Conservation (phyloP, 35 echinoderm and acorn worm genomes). For the Ophioderma brevispina region DNA sequence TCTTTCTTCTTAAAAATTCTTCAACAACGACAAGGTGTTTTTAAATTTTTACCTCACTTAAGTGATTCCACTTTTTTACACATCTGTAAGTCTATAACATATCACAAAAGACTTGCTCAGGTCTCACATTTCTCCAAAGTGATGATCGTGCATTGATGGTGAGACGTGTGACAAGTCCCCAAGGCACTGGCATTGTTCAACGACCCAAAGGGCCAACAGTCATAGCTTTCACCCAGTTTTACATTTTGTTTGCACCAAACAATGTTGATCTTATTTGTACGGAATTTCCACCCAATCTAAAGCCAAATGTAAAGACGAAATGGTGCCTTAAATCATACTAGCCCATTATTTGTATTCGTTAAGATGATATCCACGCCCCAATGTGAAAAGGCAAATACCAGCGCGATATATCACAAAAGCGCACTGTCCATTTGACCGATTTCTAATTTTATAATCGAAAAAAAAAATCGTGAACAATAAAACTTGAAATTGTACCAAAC, state of each 20-base stretch:
- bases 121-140: not conserved
- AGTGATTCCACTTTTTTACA: no score
- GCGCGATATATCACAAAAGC: not conserved
- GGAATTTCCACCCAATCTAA: not conserved
- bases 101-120: not conserved
- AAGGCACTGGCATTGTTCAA: not conserved
- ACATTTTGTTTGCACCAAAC: not conserved
- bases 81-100: not conserved
- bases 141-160: slow-evolving; percentile 9
- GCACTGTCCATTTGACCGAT: no score
- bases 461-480: no score
- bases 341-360: not conserved
- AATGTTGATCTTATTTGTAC: not conserved
- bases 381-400: not conserved
- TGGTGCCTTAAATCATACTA: not conserved
- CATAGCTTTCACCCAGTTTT: not conserved
- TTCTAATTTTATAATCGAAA: no score
- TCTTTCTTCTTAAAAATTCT: no score
- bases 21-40: no score
- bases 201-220: not conserved
- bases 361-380: not conserved
- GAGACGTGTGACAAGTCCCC: not conserved
- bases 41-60: no score
- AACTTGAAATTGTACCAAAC: no score
- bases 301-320: not conserved